Evolutionary conservation across 2,888 invertebrate genomes (phyloP), one percentile per base, ranked within the genome.

Genomic region (Byasa hedistus): DNA sequence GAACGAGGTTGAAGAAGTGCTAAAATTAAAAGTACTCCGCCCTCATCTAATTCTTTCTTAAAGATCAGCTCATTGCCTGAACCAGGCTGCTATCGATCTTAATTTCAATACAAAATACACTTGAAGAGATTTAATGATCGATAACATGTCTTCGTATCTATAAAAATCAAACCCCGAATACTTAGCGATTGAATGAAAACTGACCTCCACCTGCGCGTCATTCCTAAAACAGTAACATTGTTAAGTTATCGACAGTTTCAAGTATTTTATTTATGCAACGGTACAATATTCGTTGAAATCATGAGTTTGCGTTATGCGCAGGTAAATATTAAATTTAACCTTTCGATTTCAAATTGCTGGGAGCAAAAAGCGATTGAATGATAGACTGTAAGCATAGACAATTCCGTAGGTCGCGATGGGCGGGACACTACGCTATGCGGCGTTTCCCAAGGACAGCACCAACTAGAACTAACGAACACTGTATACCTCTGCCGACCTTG

Each of bases 381-480:
- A 57, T 36, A 59, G 39, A 36, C 22, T 24, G 10, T 56, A 48
- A 32, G 59, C 59, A 64, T 69, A 67, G 44, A 55, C 61, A 64
- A 56, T 44, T 56, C 54, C 57, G 19, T 23, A 22, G 61, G 58
- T 54, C 57, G 61, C 59, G 57, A 59, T 65, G 62, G 64, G 68
- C 61, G 69, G 66, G 57, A 62, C 64, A 64, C 64, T 67, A 65
- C 69, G 69, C 69, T 71, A 70, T 72, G 71, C 71, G 71, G 70
- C 68, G 68, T 63, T 66, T 68, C 59, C 64, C 70, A 71, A 72
- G 71, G 72, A 69, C 69, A 57, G 61, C 55, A 48, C 60, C 65
- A 57, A 68, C 65, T 65, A 58, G 44, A 59, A 48, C 19, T 59
- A 52, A 64, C n/a, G 55, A 52, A 57, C 36, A 17, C 56, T 17